phyloP scores from a whole-genome alignment of 2,888 invertebrate species.

The Drosophila leonis region DNA sequence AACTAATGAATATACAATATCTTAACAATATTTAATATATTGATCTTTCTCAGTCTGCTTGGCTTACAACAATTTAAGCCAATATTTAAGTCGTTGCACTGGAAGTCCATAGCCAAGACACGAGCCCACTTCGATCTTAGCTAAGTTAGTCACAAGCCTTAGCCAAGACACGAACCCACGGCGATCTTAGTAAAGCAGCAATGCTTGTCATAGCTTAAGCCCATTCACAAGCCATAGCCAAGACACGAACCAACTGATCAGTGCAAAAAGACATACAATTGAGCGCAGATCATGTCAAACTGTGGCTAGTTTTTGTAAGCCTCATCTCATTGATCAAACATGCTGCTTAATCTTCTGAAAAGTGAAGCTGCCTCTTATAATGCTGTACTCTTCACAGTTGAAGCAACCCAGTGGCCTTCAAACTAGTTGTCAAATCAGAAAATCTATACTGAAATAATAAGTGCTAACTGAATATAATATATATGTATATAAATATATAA shows the following conservation, averaged over 20 bases:
- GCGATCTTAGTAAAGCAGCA: neutral
- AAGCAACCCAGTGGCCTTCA: neutral
- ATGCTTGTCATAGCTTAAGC: neutral
- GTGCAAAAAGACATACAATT: neutral
- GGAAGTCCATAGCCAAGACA: neutral
- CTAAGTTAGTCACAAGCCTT: neutral
- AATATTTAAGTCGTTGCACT: neutral
- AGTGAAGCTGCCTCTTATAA: neutral
- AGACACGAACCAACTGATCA: constrained; percentile 17
- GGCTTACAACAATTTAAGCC: neutral
- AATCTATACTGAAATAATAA: neutral
- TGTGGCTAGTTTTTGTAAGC: neutral
- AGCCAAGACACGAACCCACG: neutral
- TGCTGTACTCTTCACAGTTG: neutral
- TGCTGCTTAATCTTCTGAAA: neutral
- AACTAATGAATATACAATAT: neutral
- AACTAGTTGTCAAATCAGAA: neutral
- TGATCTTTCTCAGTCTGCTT: neutral
- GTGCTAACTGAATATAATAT: neutral
- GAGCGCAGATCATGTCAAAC: constrained; percentile 10
- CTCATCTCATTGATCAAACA: neutral
- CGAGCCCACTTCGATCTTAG: neutral
- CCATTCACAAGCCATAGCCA: neutral
- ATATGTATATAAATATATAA: neutral
- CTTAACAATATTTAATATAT: neutral